Evolutionary conservation across 2,888 invertebrate genomes (phyloP).

Genomic region (Acanthosoma haemorrhoidale): DNA sequence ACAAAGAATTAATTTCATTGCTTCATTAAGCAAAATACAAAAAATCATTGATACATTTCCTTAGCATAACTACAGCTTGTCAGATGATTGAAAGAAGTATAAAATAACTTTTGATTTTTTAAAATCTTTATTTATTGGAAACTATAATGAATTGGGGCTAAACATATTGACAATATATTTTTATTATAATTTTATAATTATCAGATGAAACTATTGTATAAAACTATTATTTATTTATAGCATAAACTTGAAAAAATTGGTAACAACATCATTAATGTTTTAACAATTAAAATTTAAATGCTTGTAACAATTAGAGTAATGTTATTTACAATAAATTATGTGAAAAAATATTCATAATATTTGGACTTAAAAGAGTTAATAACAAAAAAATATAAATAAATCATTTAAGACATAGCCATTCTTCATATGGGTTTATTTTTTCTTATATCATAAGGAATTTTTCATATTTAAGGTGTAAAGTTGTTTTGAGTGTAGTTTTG

Average conservation of each 20-base stretch:
- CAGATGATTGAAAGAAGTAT: too few species aligned
- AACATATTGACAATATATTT: neutral
- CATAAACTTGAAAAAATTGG: neutral
- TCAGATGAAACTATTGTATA: neutral
- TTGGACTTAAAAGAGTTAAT: neutral
- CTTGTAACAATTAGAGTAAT: neutral
- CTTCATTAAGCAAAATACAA: too few species aligned
- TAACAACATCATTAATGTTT: neutral
- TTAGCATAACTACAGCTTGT: too few species aligned
- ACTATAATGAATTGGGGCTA: neutral
- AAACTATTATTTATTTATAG: neutral
- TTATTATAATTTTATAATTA: slow-evolving; percentile 2
- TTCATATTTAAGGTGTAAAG: too few species aligned
- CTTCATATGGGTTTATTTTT: too few species aligned
- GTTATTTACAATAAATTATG: neutral
- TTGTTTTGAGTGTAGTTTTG: too few species aligned
- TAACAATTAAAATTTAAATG: neutral
- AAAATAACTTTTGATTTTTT: too few species aligned
- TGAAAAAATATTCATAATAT: neutral
- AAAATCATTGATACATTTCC: too few species aligned
- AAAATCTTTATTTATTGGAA: neutral
- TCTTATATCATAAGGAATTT: too few species aligned
- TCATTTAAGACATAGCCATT: too few species aligned
- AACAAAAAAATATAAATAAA: neutral
- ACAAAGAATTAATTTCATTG: too few species aligned